Conservation (phyloP, 2,797 vertebrate genomes). For the Anableps anableps region DNA sequence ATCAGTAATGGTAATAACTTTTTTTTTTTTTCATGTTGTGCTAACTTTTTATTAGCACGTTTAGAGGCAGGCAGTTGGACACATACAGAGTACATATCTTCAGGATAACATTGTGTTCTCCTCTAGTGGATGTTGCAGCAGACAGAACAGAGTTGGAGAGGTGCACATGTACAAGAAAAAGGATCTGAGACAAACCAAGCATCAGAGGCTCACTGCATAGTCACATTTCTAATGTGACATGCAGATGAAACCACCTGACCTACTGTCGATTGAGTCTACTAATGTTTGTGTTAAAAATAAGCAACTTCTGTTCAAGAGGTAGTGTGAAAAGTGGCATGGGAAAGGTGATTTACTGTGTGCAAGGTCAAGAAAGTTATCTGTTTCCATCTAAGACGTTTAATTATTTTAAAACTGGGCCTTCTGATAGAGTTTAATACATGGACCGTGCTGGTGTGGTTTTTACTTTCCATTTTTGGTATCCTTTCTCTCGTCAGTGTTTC, state of each 20-base stretch:
- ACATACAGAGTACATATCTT: slow-evolving; percentile 54
- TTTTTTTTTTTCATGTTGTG: slow-evolving; percentile 7
- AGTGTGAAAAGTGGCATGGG: background rate
- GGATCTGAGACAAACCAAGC: slow-evolving; percentile 28
- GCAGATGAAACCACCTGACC: background rate
- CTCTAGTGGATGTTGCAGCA: slow-evolving; percentile 63
- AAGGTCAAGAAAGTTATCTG: slow-evolving; percentile 22
- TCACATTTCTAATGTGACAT: background rate
- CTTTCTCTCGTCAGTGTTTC: slow-evolving; percentile 33
- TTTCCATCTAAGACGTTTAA: slow-evolving; percentile 34
- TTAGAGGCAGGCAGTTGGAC: background rate
- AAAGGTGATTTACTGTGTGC: background rate
- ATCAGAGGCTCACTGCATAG: slow-evolving; percentile 23
- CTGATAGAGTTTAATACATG: slow-evolving; percentile 36
- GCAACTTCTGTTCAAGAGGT: background rate
- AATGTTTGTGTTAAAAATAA: background rate
- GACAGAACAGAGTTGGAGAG: slow-evolving; percentile 60
- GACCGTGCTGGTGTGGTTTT: slow-evolving; percentile 40
- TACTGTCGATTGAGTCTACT: background rate
- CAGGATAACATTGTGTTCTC: slow-evolving; percentile 59
- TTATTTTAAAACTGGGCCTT: slow-evolving; percentile 21
- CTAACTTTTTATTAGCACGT: slow-evolving; percentile 1
- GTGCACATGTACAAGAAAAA: slow-evolving; percentile 43
- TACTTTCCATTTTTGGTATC: slow-evolving; percentile 60
- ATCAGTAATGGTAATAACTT: slow-evolving; percentile 9